Evolutionary conservation across 1,140 invertebrate species (phyloP).

Genomic region (Ostrea denselamellosa): DNA sequence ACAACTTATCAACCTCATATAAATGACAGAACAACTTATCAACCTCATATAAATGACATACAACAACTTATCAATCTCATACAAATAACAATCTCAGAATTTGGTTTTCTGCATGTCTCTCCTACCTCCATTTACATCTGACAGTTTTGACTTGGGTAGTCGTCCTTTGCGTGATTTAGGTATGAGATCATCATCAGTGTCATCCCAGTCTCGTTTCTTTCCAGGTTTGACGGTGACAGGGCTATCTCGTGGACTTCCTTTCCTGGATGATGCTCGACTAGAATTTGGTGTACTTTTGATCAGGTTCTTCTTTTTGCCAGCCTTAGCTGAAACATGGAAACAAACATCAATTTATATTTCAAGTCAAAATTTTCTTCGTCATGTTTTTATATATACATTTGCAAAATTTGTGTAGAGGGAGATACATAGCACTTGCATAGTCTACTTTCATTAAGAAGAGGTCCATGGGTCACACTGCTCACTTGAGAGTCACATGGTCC

Average conservation of each 20-base stretch:
- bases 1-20: too few species aligned
- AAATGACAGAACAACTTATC: too few species aligned
- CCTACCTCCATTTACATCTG: constrained; percentile 55
- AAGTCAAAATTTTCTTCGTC: too few species aligned
- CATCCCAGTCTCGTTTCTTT: constrained; percentile 53
- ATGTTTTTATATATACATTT: too few species aligned
- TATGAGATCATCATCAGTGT: constrained; percentile 55
- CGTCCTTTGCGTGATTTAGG: constrained; percentile 59
- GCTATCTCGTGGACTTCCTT: constrained; percentile 71
- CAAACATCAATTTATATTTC: background rate
- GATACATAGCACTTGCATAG: too few species aligned
- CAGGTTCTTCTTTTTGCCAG: constrained; percentile 59
- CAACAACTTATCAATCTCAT: too few species aligned
- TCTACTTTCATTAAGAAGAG: too few species aligned
- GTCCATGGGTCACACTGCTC: too few species aligned
- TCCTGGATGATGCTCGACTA: constrained; percentile 62
- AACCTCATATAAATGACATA: too few species aligned
- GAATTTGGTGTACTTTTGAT: constrained; percentile 61
- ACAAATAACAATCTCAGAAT: background rate
- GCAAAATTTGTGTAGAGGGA: too few species aligned
- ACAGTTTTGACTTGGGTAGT: constrained; percentile 61
- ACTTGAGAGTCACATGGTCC: too few species aligned
- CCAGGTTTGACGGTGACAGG: constrained; percentile 62
- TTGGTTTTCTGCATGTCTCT: background rate
- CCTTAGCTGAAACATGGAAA: constrained; percentile 37